Base-by-base conservation (phyloP, 2,888 invertebrate genomes). In the Zonitis immaculata region DNA sequence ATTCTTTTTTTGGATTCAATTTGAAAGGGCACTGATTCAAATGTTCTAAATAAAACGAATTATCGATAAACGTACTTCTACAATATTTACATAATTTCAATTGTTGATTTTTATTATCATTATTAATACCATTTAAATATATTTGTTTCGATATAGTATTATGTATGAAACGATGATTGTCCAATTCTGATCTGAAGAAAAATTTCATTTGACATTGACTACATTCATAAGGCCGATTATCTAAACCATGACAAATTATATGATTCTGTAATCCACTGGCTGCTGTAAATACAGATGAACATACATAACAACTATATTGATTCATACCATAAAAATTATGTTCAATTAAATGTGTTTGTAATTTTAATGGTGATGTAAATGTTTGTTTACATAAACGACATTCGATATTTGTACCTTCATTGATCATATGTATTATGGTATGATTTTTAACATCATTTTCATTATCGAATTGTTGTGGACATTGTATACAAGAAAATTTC, bases 301-400 rank as follows among this genome's bases (percentile, higher is more conserved):
- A 96, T 59, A 95, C 82, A 73, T 92, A 92, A 74, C 95, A 95
- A 3, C 87, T 86, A 71, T 89, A 91, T 7, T 87, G 85, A 28
- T 88, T 85, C 65, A 89, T 90, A 3, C 91, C 92, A 22, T 89
- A 89, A 70, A 93, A 95, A 0, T 91, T 93, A 74, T 96, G 95
- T 67, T 95, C 94, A 55, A 95, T 94, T 52, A 95, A 79, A 71
- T 95, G 95, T 54, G 87, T 84, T 73, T 93, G 95, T 1, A 95
- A 81, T 56, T 92, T 87, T 30, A 88, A 83, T 0, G 91, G 86
- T 1, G 90, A 88, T 42, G 89, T 86, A 42, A 90, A 82, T 7
- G 87, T 82, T 62, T 87, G 83, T 49, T 87, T 82, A 68, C 95
- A 95, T 2, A 95, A 80, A 57, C 88, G 84, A 68, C 95, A 95